phyloP scores from a whole-genome alignment of 2,113 vertebrate species.

The Thymallus thymallus region DNA sequence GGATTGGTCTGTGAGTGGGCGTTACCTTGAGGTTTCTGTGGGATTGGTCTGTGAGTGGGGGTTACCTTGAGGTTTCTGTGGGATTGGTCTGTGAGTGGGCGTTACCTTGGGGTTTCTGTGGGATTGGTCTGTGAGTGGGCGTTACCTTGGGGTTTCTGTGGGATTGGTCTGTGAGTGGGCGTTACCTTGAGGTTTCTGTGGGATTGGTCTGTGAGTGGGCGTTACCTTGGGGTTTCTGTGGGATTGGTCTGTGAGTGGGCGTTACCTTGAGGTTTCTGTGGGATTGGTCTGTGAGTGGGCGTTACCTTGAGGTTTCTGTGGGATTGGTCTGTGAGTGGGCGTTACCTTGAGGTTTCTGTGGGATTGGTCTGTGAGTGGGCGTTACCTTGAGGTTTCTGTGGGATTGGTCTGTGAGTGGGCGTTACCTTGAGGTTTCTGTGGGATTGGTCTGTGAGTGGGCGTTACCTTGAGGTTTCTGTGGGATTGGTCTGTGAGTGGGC shows the following conservation, averaged over 20 bases:
- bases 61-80: conserved; percentile 72
- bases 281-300: conserved; percentile 6
- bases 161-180: conserved; percentile 6
- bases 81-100: conserved; percentile 6
- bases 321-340: conserved; percentile 6
- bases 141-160: conserved; percentile 75
- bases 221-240: conserved; percentile 75
- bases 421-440: conserved; percentile 72
- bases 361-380: conserved; percentile 6
- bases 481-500: conserved; percentile 6
- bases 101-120: conserved; percentile 75
- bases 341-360: conserved; percentile 72
- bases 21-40: conserved; percentile 72
- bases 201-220: conserved; percentile 6
- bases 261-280: conserved; percentile 72
- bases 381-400: conserved; percentile 72
- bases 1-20: conserved; percentile 6
- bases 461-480: conserved; percentile 72
- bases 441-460: conserved; percentile 6
- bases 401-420: conserved; percentile 6
- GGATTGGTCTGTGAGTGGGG: conserved; percentile 5
- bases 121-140: conserved; percentile 6
- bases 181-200: conserved; percentile 72
- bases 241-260: conserved; percentile 6
- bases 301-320: conserved; percentile 72